phyloP scores from a whole-genome alignment of 2,113 vertebrate genomes.

The Thamnaconus septentrionalis region DNA sequence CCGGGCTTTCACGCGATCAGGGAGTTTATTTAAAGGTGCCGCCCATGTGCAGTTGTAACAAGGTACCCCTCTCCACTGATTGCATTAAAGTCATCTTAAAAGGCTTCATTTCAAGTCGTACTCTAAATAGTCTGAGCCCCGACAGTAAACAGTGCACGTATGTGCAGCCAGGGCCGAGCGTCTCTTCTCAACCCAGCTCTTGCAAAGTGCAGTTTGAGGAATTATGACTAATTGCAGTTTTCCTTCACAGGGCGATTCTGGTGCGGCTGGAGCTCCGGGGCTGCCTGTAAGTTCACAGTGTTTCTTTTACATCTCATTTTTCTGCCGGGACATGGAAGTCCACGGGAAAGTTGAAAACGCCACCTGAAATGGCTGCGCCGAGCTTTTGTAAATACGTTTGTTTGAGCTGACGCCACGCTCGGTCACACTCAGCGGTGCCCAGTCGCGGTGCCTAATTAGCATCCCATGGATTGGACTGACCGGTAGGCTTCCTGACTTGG shows the following conservation, averaged over 20 bases:
- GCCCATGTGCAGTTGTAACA: conserved; percentile 47
- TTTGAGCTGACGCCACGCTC: conserved; percentile 2
- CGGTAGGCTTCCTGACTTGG: conserved; percentile 30
- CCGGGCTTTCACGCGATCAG: conserved; percentile 46
- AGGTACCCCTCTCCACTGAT: conserved; percentile 39
- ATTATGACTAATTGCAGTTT: conserved; percentile 22
- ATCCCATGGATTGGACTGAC: conserved; percentile 48
- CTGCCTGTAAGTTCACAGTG: conserved; percentile 65
- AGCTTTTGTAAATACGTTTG: conserved; percentile 50
- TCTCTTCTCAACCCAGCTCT: conserved; percentile 3
- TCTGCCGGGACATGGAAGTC: conserved; percentile 9
- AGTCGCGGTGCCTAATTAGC: conserved; percentile 53
- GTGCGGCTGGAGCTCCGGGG: conserved; percentile 58
- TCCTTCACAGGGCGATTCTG: conserved; percentile 66
- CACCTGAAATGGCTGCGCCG: conserved; percentile 19
- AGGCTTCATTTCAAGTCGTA: conserved; percentile 47
- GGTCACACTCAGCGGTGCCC: conserved; percentile 28
- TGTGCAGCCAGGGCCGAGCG: not conserved
- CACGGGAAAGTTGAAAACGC: not conserved
- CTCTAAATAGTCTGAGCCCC: conserved; percentile 52
- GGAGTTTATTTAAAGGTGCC: conserved; percentile 60
- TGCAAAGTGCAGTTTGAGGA: conserved; percentile 5
- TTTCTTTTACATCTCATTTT: conserved; percentile 45
- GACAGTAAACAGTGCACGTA: too few relatives aligned
- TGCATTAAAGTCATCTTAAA: conserved; percentile 42